Percentiles rank a stretch among this genome's conserved stretches.
These are phyloP conservation scores for Folsomia manolachei DNA, from an alignment of 2,888 invertebrate genomes.

Conservation along the genomic window DNA sequence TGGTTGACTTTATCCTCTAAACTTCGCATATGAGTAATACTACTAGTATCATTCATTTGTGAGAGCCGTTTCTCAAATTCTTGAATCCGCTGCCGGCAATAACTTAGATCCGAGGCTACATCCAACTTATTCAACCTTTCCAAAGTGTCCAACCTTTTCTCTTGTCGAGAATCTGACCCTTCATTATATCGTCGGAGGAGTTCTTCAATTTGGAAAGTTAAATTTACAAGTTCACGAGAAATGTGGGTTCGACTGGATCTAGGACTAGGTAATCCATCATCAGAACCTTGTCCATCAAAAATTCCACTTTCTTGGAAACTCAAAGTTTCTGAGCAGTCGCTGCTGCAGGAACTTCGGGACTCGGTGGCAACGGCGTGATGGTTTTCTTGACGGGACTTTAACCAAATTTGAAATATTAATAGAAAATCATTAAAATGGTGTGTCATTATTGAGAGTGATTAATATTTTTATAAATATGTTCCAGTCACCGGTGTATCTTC, in stretches of 20 bases:
- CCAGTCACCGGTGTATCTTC: too few species aligned
- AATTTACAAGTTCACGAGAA: slow-evolving; percentile 42
- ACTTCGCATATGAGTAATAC: slow-evolving; percentile 55
- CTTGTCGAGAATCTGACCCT: slow-evolving; percentile 28
- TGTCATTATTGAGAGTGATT: too few species aligned
- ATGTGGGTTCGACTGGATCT: slow-evolving; percentile 35
- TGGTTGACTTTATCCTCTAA: slow-evolving; percentile 59
- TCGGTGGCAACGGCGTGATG: slow-evolving; percentile 47
- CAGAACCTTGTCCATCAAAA: slow-evolving; percentile 49
- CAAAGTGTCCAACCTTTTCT: slow-evolving; percentile 23
- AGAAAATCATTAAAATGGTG: too few species aligned
- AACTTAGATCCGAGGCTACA: slow-evolving; percentile 41
- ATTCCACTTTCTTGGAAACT: slow-evolving; percentile 51
- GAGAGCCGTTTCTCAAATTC: slow-evolving; percentile 48
- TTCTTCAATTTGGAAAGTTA: slow-evolving; percentile 48
- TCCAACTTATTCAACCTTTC: slow-evolving; percentile 35
- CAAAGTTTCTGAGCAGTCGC: slow-evolving; percentile 49
- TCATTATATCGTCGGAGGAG: slow-evolving; percentile 44
- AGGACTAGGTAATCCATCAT: slow-evolving; percentile 35
- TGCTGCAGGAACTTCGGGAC: slow-evolving; percentile 50
- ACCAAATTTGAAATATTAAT: too few species aligned
- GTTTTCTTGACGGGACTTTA: too few species aligned
- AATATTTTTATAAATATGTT: too few species aligned
- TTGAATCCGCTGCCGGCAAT: slow-evolving; percentile 46
- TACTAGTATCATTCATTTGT: slow-evolving; percentile 45